Conservation (phyloP, 2,797 vertebrate species). For the Melanotaenia parkinsoni region DNA sequence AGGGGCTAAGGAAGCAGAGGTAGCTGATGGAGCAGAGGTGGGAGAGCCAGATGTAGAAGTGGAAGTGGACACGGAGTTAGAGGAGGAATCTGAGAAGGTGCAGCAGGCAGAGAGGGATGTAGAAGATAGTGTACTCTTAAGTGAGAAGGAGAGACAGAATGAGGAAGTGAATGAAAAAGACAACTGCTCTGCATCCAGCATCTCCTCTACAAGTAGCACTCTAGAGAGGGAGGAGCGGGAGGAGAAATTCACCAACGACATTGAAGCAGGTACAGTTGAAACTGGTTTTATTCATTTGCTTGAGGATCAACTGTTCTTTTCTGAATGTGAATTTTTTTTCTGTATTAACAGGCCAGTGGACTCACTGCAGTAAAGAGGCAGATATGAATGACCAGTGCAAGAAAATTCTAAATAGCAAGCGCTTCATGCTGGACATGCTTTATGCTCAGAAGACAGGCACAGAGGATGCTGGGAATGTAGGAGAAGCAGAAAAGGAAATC, state of each 20-base stretch:
- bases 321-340: conserved; percentile 14
- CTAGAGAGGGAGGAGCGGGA: conserved; percentile 96
- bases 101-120: conserved; percentile 83
- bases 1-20: conserved; percentile 33
- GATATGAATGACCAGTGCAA: conserved; percentile 89
- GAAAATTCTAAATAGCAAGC: conserved; percentile 92
- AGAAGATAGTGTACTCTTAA: conserved; percentile 88
- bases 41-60: conserved; percentile 61
- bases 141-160: conserved; percentile 97
- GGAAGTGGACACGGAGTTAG: conserved; percentile 75
- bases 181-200: conserved; percentile 97
- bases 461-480: conserved; percentile 79
- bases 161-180: conserved; percentile 98
- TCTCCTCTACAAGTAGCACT: conserved; percentile 97
- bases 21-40: conserved; percentile 43
- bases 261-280: conserved; percentile 84
- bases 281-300: not conserved
- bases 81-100: conserved; percentile 83
- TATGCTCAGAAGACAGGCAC: conserved; percentile 88
- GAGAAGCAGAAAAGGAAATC: conserved; percentile 79
- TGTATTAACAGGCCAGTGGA: conserved; percentile 87
- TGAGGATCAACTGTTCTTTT: not conserved
- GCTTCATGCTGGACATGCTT: conserved; percentile 97
- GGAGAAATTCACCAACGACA: conserved; percentile 87
- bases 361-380: conserved; percentile 83